Percentiles rank a stretch among this genome's conserved stretches.
These are phyloP conservation scores for Anoplius nigerrimus DNA, from an alignment of 2,888 invertebrate species.

Conservation along the genomic window DNA sequence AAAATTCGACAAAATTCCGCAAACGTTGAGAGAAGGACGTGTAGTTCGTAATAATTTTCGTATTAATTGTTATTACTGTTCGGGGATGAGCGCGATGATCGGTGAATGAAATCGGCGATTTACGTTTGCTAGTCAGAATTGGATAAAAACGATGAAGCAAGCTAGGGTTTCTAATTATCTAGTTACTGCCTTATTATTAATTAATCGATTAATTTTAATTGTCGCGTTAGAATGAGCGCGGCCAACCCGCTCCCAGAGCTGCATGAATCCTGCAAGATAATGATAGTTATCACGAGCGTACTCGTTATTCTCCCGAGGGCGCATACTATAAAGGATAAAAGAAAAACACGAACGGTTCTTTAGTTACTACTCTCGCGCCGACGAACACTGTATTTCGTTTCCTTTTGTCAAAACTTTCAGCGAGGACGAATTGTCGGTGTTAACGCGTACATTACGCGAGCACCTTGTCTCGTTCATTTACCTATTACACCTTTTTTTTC, in stretches of 20 bases:
- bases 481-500: no score
- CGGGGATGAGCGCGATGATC: conserved; percentile 35
- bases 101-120: conserved; percentile 65
- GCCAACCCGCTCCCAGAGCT: conserved; percentile 53
- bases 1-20: no score
- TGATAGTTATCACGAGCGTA: conserved; percentile 27
- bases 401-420: not conserved
- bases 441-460: no score
- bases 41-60: no score
- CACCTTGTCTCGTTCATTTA: no score
- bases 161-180: conserved; percentile 57
- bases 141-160: conserved; percentile 65
- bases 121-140: conserved; percentile 75
- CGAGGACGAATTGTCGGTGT: no score
- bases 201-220: not conserved
- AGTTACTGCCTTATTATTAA: conserved; percentile 10
- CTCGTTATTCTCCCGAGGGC: conserved; percentile 17
- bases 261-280: conserved; percentile 59
- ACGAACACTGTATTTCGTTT: conserved; percentile 5
- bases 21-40: no score
- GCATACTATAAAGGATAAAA: no score
- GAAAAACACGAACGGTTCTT: conserved; percentile 68
- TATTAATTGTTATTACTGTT: not conserved
- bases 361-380: conserved; percentile 70
- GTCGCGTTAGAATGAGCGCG: not conserved